Evolutionary conservation across 2,888 invertebrate genomes (phyloP), one percentile per base, ranked within the genome.

Genomic region (Ophion slaviceki): DNA sequence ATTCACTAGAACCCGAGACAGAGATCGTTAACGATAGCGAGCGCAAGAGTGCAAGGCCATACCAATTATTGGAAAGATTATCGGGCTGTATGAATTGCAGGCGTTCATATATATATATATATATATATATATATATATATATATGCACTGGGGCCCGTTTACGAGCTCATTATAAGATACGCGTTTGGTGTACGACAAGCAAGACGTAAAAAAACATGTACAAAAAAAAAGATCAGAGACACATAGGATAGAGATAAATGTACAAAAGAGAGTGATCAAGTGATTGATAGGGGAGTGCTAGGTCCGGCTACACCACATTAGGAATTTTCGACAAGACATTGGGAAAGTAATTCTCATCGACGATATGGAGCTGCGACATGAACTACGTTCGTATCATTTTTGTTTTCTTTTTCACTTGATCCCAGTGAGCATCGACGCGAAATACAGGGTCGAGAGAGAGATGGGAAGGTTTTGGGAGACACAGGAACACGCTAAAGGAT

Each of bases 221-320:
- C 72, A 80, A 80, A 71, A 68, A 74, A 74, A 20, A 77, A 47
- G 66, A 40, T 76, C 74, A 80, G n/a, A 83, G 61, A 83, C n/a
- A 86, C 72, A 83, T 36, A 78, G 80, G 77, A 79, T 59, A 79
- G 94, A 94, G 94, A 94, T 93, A 94, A 87, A 91, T 92, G 90
- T 90, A 92, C 92, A 84, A 89, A 79, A 88, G 70, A 88, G 57
- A 86, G 80, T 88, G 77, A 87, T 76, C 93, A 93, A 88, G 76
- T 85, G 86, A 88, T 76, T 86, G 86, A 89, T 78, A 87, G 90
- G 90, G 92, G 92, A 93, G 92, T 92, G 92, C 92, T 90, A 92
- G 93, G 92, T 93, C 92, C 93, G 91, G 93, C 93, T 93, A 93
- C 93, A 93, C 93, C 93, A 93, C 91, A 90, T 90, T 89, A 89